Evolutionary conservation across 2,888 invertebrate species (phyloP).

Genomic region (Perithous albicinctus): DNA sequence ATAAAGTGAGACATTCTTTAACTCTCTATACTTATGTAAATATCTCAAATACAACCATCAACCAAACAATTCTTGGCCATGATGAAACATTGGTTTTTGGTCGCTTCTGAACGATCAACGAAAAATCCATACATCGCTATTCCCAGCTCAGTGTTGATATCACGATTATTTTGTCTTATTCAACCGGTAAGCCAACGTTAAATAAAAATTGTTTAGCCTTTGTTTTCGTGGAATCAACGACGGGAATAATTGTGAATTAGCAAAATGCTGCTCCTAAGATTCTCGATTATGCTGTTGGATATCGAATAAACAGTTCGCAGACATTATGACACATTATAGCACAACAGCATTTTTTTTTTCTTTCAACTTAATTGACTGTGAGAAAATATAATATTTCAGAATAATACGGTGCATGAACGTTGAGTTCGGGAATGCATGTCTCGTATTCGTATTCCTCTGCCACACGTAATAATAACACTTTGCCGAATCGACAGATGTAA

Average conservation of each 20-base stretch:
- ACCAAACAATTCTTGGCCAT: too few species aligned
- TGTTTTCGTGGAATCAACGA: not conserved
- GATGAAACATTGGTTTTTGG: too few species aligned
- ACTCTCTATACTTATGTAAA: too few species aligned
- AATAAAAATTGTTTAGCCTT: not conserved
- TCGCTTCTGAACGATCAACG: too few species aligned
- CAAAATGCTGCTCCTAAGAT: not conserved
- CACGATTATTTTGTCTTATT: too few species aligned
- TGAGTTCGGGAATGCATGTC: not conserved
- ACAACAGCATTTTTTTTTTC: not conserved
- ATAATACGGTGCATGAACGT: not conserved
- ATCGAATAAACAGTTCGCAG: not conserved
- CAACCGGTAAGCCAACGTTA: too few species aligned
- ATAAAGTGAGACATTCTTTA: too few species aligned
- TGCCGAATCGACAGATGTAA: conserved; percentile 51
- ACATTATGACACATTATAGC: not conserved
- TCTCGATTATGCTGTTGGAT: not conserved
- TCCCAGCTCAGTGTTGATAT: too few species aligned
- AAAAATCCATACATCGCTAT: too few species aligned
- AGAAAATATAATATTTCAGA: conserved; percentile 1
- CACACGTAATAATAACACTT: conserved; percentile 21
- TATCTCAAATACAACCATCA: too few species aligned
- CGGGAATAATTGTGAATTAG: not conserved
- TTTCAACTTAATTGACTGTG: not conserved
- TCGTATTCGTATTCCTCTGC: conserved; percentile 4